Evolutionary conservation across 1,140 invertebrate species (phyloP), one percentile per base, ranked within the genome.

Genomic region (Solen grandis): DNA sequence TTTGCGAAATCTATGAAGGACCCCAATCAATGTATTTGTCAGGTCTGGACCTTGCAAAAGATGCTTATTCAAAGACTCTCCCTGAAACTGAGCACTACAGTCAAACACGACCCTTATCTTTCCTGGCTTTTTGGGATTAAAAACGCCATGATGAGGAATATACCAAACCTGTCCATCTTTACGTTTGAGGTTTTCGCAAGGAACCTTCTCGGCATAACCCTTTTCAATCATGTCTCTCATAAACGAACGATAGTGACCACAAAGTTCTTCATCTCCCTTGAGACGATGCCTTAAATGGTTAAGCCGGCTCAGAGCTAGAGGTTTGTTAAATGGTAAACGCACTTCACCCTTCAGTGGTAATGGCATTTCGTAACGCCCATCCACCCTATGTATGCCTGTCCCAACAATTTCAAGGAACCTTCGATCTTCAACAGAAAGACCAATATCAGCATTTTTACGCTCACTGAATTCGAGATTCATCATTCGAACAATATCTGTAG

Each of bases 311-410:
- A 59, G 16, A 29, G 81, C 83, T 50, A 31, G 31, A 5, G 5
- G 2, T 5, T 33, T 4, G 46, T 85, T 85, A 55, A 80, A 41
- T n/a, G 83, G 66, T n/a, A 69, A 31, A 22, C n/a, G 25, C 19
- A 4, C 2, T 2, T 33, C 19, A 27, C 55, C 66, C 25, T 54
- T 69, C 2, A 69, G 36, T 27, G 66, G 66, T n/a, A 69, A 31
- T 2, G 66, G 50, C 41, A 69, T 69, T 14, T 54, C 1, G 36
- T 69, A 52, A 69, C 55, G 29, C 2, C 66, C 66, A 54, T 69
- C 46, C 19, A 4, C 14, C 2, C 22, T 5, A 19, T 52, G 14
- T 5, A 69, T 54, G 35, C 13, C 27, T 27, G 2, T 1, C 4
- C 35, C 27, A n/a, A 55, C 22, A 19, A 33, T 57, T 0, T 50